Percentiles rank a stretch among this genome's conserved stretches.
Conservation (phyloP, 2,797 vertebrate genomes). For the Fringilla coelebs region DNA sequence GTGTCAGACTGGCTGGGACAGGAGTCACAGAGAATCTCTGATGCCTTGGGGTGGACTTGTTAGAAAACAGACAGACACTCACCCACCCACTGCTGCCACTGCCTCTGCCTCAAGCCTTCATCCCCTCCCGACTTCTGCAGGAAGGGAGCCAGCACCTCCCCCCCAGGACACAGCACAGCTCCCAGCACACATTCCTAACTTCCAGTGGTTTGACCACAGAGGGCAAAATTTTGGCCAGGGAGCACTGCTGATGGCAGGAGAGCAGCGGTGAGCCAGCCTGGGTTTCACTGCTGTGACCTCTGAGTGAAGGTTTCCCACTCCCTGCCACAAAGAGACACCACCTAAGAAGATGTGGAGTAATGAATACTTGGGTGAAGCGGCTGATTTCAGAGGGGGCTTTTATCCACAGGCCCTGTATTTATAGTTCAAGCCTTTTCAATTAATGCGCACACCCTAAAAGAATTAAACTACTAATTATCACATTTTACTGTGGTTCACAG, state of each 20-base stretch:
- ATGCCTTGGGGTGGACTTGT: background rate
- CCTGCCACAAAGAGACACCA: slow-evolving; percentile 15
- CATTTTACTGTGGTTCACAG: slow-evolving; percentile 73
- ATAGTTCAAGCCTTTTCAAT: slow-evolving; percentile 76
- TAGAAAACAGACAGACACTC: background rate
- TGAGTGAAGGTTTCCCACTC: background rate
- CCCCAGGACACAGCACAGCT: background rate
- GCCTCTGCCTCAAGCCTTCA: background rate
- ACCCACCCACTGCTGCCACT: background rate
- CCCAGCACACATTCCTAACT: background rate
- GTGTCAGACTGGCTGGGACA: background rate
- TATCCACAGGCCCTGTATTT: slow-evolving; percentile 73
- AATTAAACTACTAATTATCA: slow-evolving; percentile 78
- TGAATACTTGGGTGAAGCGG: slow-evolving; percentile 69
- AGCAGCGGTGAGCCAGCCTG: background rate
- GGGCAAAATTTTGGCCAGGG: background rate
- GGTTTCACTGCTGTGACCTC: background rate
- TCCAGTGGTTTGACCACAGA: slow-evolving; percentile 9
- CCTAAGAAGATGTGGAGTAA: slow-evolving; percentile 72
- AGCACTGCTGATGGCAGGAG: background rate
- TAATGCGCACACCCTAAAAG: slow-evolving; percentile 69
- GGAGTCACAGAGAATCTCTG: background rate
- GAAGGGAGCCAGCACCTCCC: accelerated
- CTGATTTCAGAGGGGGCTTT: slow-evolving; percentile 74
- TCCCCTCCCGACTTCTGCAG: background rate